These are phyloP conservation scores for Crepidodera aurea DNA, from an alignment of 2,888 invertebrate genomes.

Conservation along the genomic window DNA sequence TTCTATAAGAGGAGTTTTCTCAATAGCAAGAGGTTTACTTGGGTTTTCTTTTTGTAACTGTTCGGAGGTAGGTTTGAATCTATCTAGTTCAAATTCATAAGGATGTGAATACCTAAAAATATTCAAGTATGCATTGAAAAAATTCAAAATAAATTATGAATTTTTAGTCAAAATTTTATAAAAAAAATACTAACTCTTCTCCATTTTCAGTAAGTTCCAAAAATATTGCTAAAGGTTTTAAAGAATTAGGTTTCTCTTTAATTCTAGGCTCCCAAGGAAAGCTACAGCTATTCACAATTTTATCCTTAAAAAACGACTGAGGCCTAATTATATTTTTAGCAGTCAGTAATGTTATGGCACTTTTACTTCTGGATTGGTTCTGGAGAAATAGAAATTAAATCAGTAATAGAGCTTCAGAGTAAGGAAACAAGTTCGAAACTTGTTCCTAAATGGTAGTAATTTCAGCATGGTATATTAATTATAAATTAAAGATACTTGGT, in stretches of 20 bases:
- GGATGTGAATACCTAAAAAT: conserved; percentile 81
- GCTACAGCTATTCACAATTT: conserved; percentile 79
- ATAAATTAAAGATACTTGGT: too few species aligned
- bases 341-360: conserved; percentile 67
- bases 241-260: conserved; percentile 85
- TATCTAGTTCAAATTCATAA: conserved; percentile 83
- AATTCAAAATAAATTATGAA: neutral
- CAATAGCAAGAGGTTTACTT: conserved; percentile 62
- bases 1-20: conserved; percentile 72
- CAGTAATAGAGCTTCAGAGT: too few species aligned
- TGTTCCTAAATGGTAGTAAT: too few species aligned
- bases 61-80: conserved; percentile 68
- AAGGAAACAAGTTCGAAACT: too few species aligned
- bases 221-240: conserved; percentile 80
- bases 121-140: too few species aligned
- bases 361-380: conserved; percentile 29
- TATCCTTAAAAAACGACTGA: conserved; percentile 83
- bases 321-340: conserved; percentile 81
- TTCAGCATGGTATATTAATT: too few species aligned
- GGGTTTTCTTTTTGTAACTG: conserved; percentile 63
- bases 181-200: conserved; percentile 61
- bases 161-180: neutral
- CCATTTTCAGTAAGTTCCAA: conserved; percentile 73
- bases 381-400: neutral
- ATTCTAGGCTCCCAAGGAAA: conserved; percentile 85